phyloP scores from a whole-genome alignment of 1,140 invertebrate genomes.

The Temnothorax curvispinosus region DNA sequence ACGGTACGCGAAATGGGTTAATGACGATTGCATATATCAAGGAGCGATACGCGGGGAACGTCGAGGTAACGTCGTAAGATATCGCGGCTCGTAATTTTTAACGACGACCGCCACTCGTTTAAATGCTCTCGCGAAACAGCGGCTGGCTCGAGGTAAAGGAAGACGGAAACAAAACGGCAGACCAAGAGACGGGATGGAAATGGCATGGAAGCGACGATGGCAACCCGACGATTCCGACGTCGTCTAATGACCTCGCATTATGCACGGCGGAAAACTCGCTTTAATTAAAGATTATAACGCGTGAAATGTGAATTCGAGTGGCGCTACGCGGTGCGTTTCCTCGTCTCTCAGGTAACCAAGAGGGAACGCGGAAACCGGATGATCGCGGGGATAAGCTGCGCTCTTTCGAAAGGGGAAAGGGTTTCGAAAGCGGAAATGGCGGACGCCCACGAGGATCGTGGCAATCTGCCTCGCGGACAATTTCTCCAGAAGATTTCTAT shows the following conservation, averaged over 20 bases:
- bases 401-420: conserved; percentile 30
- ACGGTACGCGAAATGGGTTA: conserved; percentile 30
- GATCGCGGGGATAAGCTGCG: conserved; percentile 50
- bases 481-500: conserved; percentile 33
- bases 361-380: conserved; percentile 1
- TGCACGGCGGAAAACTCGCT: conserved; percentile 77
- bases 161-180: conserved; percentile 37
- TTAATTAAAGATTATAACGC: conserved; percentile 83
- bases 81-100: conserved; percentile 75
- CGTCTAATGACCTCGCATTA: conserved; percentile 79
- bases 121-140: conserved; percentile 63
- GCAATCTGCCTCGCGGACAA: conserved; percentile 42
- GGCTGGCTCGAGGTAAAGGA: neutral
- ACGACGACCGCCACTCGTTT: conserved; percentile 66
- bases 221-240: conserved; percentile 59
- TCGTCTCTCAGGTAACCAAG: neutral
- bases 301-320: conserved; percentile 79
- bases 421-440: conserved; percentile 50
- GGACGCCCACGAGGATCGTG: neutral
- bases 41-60: conserved; percentile 15
- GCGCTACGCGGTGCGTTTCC: conserved; percentile 49
- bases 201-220: neutral
- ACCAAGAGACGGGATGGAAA: neutral
- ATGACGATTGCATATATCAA: conserved; percentile 50
- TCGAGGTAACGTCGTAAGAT: conserved; percentile 22